A percentile compares a stretch with the other conserved stretches of the same genome.
phyloP scores from a whole-genome alignment of 2,797 vertebrate genomes.

The Rhabdophis nuchalis region DNA sequence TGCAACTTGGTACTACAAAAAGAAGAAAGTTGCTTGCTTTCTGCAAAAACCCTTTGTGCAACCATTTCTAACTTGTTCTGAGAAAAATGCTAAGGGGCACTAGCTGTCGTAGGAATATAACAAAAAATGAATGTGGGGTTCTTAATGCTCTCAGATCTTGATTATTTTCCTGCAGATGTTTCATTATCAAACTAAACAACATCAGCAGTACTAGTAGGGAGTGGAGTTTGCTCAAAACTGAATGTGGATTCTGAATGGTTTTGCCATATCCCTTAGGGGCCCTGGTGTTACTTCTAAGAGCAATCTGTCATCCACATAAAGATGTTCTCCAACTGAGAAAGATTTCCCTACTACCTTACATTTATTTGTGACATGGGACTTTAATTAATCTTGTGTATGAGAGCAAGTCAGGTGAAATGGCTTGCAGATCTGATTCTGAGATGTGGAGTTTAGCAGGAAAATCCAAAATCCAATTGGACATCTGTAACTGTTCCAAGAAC shows the following conservation, averaged over 20 bases:
- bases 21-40: background rate
- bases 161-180: background rate
- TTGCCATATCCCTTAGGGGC: background rate
- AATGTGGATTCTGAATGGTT: background rate
- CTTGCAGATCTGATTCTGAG: background rate
- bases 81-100: background rate
- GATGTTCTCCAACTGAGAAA: background rate
- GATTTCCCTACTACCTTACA: background rate
- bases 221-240: background rate
- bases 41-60: background rate
- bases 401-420: background rate
- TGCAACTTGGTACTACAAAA: background rate
- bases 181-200: background rate
- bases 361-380: background rate
- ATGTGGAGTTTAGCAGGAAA: background rate
- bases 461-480: background rate
- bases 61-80: background rate
- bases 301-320: background rate
- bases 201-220: background rate
- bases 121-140: background rate
- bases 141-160: background rate
- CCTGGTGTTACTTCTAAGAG: background rate
- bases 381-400: background rate
- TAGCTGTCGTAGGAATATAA: background rate
- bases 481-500: background rate